Evolutionary conservation across 2,113 vertebrate species (phyloP).

Genomic region (Gnathonemus longibarbis): DNA sequence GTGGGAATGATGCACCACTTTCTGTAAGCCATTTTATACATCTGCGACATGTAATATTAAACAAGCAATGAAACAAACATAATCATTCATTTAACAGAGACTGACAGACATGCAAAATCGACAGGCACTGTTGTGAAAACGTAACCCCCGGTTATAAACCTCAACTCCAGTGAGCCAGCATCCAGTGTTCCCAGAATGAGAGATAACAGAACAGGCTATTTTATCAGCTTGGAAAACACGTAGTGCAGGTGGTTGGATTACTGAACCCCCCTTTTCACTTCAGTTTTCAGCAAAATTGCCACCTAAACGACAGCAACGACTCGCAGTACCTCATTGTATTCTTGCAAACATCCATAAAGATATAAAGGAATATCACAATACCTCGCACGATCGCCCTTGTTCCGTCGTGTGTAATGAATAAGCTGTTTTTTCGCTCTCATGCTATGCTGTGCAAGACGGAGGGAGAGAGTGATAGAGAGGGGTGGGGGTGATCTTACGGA

Average conservation of each 20-base stretch:
- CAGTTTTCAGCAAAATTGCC: background rate
- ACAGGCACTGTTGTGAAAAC: background rate
- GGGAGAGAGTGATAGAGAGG: conserved; percentile 11
- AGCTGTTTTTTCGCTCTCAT: conserved; percentile 1
- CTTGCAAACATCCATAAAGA: background rate
- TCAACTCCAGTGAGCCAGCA: background rate
- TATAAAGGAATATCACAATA: background rate
- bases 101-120: background rate
- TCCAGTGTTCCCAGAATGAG: background rate
- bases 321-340: background rate
- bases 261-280: background rate
- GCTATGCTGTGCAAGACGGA: background rate
- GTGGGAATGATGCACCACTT: background rate
- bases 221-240: background rate
- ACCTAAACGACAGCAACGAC: background rate
- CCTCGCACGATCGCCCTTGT: background rate
- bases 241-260: conserved; percentile 11
- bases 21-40: background rate
- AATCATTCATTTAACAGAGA: background rate
- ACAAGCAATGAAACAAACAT: background rate
- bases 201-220: background rate
- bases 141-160: background rate
- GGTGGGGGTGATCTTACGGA: background rate
- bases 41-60: background rate
- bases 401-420: conserved; percentile 16